Conservation (phyloP, 2,113 vertebrate species). For the Thalassoma bifasciatum region DNA sequence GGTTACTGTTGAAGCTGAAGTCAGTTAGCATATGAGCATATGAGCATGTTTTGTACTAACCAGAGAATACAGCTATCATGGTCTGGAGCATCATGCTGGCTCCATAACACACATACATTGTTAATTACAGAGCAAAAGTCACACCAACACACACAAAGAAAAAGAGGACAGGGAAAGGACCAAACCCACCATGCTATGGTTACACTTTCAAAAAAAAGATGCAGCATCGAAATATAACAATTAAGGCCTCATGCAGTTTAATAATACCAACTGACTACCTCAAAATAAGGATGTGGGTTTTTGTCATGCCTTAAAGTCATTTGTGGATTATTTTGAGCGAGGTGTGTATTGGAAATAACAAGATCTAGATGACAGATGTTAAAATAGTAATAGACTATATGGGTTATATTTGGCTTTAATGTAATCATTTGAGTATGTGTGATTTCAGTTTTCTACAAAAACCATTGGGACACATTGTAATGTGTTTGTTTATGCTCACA, state of each 20-base stretch:
- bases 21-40: neutral
- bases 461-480: no score
- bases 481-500: no score
- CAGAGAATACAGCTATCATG: neutral
- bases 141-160: no score
- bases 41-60: neutral
- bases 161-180: neutral
- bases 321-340: neutral
- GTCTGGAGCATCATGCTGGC: neutral
- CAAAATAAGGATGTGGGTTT: neutral
- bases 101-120: neutral
- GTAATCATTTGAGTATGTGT: no score
- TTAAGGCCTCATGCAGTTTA: neutral
- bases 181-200: neutral
- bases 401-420: no score
- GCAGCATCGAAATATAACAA: neutral
- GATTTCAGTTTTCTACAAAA: no score
- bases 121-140: neutral
- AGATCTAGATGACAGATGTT: neutral
- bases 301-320: neutral
- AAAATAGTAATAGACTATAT: no score
- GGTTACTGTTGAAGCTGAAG: neutral
- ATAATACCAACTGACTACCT: neutral
- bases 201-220: neutral
- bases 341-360: neutral